A percentile compares a stretch with the other conserved stretches of the same genome.
Conservation (phyloP, 1,140 invertebrate genomes). For the Sinonovacula constricta region DNA sequence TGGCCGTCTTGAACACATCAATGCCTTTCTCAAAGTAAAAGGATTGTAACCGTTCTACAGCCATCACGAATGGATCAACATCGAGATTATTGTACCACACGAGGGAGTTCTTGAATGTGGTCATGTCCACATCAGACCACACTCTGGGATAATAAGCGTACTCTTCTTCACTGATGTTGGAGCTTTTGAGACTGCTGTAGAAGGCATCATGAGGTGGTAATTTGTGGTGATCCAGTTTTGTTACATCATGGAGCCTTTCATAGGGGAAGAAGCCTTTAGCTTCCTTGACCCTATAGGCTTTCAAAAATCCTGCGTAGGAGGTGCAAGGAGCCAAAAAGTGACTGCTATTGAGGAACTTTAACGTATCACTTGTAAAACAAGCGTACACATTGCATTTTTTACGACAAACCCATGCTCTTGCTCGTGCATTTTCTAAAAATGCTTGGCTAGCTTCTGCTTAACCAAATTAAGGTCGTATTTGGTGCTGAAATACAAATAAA, state of each 20-base stretch:
- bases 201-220: slow-evolving; percentile 31
- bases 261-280: slow-evolving; percentile 58
- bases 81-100: too few species aligned
- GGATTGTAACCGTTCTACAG: too few species aligned
- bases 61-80: too few species aligned
- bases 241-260: slow-evolving; percentile 46
- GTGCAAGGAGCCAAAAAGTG: slow-evolving; percentile 46
- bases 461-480: slow-evolving; percentile 46
- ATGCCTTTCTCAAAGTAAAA: too few species aligned
- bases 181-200: too few species aligned
- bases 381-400: slow-evolving; percentile 39
- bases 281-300: slow-evolving; percentile 36
- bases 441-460: slow-evolving; percentile 7
- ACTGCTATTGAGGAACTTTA: slow-evolving; percentile 50
- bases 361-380: slow-evolving; percentile 14
- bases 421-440: slow-evolving; percentile 17
- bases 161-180: slow-evolving; percentile 47
- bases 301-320: slow-evolving; percentile 32
- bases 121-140: slow-evolving; percentile 49
- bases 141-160: slow-evolving; percentile 41
- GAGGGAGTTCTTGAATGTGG: slow-evolving; percentile 49
- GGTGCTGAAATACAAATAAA: slow-evolving; percentile 7
- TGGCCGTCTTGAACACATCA: too few species aligned
- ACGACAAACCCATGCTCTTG: slow-evolving; percentile 5
- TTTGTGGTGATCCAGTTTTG: slow-evolving; percentile 12